Evolutionary conservation across 1,140 invertebrate species (phyloP).

Genomic region (Druon quercuslanigerum): DNA sequence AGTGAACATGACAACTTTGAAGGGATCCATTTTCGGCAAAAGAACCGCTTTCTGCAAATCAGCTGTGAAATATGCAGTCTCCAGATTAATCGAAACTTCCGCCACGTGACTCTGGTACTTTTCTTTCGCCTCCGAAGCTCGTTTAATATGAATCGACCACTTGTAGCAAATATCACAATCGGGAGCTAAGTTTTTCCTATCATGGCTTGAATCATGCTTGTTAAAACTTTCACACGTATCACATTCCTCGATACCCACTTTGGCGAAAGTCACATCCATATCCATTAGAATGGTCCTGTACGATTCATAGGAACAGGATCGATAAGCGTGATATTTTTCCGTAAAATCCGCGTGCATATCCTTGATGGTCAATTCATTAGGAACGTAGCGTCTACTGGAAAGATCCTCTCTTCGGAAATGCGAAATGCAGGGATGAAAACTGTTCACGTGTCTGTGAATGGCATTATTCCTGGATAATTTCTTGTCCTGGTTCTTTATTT

Average conservation of each 20-base stretch:
- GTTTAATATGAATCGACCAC: conserved; percentile 38
- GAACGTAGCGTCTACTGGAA: conserved; percentile 56
- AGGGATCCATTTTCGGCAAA: conserved; percentile 56
- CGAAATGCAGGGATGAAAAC: conserved; percentile 53
- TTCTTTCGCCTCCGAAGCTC: conserved; percentile 32
- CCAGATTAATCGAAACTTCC: conserved; percentile 3
- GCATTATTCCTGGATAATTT: conserved; percentile 41
- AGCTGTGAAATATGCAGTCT: background rate
- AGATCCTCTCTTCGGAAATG: conserved; percentile 62
- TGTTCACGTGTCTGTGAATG: conserved; percentile 52
- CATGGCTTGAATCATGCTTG: conserved; percentile 40
- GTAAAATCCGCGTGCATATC: conserved; percentile 58
- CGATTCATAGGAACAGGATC: conserved; percentile 43
- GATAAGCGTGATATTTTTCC: conserved; percentile 44
- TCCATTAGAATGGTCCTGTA: conserved; percentile 42
- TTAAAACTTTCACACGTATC: conserved; percentile 54
- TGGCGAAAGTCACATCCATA: conserved; percentile 53
- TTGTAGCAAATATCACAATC: conserved; percentile 41
- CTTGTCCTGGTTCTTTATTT: conserved; percentile 32
- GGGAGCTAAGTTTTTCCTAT: conserved; percentile 32
- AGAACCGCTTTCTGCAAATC: conserved; percentile 64
- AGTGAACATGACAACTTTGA: conserved; percentile 51
- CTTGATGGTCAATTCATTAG: conserved; percentile 54
- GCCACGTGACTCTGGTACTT: conserved; percentile 39
- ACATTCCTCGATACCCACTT: conserved; percentile 60